Conservation (phyloP, 2,888 invertebrate species). For the Andrena haemorrhoa region DNA sequence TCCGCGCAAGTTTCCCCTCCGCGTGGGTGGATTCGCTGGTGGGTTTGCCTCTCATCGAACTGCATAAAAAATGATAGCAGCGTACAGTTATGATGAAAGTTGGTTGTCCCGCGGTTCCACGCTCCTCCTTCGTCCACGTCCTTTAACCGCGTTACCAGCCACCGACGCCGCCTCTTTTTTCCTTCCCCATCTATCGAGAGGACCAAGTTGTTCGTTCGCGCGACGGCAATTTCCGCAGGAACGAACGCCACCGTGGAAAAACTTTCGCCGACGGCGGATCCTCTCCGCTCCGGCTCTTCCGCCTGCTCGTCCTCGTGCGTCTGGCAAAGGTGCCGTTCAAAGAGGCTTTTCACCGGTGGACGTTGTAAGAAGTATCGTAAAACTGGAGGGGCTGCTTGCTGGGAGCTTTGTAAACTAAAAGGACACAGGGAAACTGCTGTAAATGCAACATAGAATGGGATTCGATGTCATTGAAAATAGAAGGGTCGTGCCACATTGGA, state of each 20-base stretch:
- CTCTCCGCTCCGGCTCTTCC: conserved; percentile 26
- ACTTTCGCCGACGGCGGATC: conserved; percentile 59
- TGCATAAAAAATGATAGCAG: conserved; percentile 63
- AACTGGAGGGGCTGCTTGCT: neutral
- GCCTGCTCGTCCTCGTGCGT: neutral
- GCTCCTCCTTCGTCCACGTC: neutral
- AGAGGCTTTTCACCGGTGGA: neutral
- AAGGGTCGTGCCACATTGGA: too few relatives aligned
- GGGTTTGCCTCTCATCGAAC: conserved; percentile 44
- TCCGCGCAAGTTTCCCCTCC: conserved; percentile 35
- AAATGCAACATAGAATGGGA: neutral
- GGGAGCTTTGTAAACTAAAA: neutral
- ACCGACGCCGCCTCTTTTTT: conserved; percentile 3
- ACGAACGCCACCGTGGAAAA: conserved; percentile 43
- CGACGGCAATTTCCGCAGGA: conserved; percentile 64
- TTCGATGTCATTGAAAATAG: too few relatives aligned
- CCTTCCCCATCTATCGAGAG: conserved; percentile 16
- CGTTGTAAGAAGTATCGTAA: conserved; percentile 2
- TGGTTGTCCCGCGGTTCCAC: conserved; percentile 31
- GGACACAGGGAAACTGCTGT: neutral
- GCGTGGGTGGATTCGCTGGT: conserved; percentile 18
- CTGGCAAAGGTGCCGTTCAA: neutral
- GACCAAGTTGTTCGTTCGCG: conserved; percentile 52
- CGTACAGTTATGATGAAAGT: conserved; percentile 64
- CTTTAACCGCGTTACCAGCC: conserved; percentile 21